A percentile compares a stretch with the other conserved stretches of the same genome.
These are phyloP conservation scores for Callipepla squamata DNA, from an alignment of 2,113 vertebrate species.

Conservation along the genomic window DNA sequence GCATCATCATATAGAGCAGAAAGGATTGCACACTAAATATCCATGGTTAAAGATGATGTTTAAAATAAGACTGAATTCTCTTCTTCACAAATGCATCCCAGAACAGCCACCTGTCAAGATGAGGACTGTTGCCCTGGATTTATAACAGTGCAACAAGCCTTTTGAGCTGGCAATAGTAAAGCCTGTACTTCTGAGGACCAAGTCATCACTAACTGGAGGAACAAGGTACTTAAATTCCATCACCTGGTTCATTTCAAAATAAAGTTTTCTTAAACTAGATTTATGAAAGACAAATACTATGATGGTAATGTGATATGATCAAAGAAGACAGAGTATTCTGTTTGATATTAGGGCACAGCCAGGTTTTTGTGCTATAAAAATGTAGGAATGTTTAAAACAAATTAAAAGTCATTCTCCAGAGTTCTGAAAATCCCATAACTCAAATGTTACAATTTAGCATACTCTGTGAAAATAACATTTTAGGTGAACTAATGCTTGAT, in stretches of 20 bases:
- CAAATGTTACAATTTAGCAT: neutral
- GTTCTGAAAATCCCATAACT: neutral
- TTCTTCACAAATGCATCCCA: neutral
- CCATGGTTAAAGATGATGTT: neutral
- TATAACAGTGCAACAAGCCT: neutral
- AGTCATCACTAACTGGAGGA: neutral
- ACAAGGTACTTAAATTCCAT: neutral
- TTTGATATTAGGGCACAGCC: neutral
- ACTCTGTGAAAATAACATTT: neutral
- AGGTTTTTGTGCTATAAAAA: neutral
- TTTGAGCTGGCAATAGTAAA: neutral
- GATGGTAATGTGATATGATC: neutral
- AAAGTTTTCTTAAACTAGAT: neutral
- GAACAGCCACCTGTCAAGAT: neutral
- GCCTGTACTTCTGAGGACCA: neutral
- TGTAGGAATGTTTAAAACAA: neutral
- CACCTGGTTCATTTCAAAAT: neutral
- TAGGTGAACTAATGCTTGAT: neutral
- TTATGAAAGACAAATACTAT: neutral
- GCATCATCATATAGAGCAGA: neutral
- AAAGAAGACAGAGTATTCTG: neutral
- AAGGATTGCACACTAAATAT: neutral
- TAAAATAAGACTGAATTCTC: neutral
- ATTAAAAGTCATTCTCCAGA: neutral
- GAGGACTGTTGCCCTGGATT: neutral